phyloP scores from a whole-genome alignment of 2,113 vertebrate species.

The Pseudolaguvia tuberculata region DNA sequence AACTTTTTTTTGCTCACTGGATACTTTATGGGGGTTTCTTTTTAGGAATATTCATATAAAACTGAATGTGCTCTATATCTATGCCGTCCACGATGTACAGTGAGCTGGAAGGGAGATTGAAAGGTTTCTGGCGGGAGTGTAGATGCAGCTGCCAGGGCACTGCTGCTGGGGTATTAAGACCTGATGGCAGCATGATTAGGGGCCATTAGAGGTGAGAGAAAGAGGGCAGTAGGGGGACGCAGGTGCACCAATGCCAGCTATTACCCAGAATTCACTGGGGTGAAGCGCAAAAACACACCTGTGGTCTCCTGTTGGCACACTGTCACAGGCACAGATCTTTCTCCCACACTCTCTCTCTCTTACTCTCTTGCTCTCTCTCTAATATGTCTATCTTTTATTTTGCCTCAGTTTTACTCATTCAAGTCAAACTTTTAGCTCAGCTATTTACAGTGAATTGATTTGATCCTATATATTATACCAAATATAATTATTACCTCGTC shows the following conservation, averaged over 20 bases:
- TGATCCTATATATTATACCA: background rate
- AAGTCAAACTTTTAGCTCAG: background rate
- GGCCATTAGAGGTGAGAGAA: slow-evolving; percentile 73
- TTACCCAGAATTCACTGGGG: slow-evolving; percentile 67
- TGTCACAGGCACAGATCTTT: slow-evolving; percentile 26
- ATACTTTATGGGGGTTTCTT: too few species aligned
- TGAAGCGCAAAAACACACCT: slow-evolving; percentile 65
- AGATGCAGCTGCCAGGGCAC: slow-evolving; percentile 70
- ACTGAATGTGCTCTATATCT: background rate
- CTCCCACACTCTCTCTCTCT: slow-evolving; percentile 29
- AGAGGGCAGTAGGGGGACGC: slow-evolving; percentile 55
- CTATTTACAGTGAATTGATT: background rate
- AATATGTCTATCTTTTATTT: background rate
- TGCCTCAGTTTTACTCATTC: background rate
- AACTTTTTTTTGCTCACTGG: too few species aligned
- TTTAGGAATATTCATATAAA: background rate
- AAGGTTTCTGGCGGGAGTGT: slow-evolving; percentile 62
- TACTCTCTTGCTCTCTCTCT: too few species aligned
- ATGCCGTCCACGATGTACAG: slow-evolving; percentile 9
- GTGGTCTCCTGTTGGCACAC: slow-evolving; percentile 65
- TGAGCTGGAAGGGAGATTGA: slow-evolving; percentile 60
- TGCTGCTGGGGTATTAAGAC: slow-evolving; percentile 69
- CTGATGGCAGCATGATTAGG: slow-evolving; percentile 72
- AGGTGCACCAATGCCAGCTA: slow-evolving; percentile 70
- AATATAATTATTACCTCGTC: background rate